Percentiles rank a stretch among this genome's conserved stretches.
Evolutionary conservation across 2,113 vertebrate genomes (phyloP).

Genomic region (Mungos mungo): DNA sequence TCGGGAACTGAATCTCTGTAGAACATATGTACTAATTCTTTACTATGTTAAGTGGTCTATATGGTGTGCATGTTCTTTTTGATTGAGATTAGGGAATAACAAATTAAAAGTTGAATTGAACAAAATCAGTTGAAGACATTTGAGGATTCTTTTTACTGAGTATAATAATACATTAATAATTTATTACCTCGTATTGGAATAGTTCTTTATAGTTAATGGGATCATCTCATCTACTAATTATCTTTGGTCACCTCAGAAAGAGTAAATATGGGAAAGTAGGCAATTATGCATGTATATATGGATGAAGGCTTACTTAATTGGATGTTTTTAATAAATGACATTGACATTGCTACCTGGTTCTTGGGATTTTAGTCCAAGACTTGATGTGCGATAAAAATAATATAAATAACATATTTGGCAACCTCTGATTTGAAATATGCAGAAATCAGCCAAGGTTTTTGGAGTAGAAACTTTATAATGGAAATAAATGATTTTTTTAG

Average conservation of each 20-base stretch:
- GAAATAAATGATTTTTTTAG: conserved; percentile 83
- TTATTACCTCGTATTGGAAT: neutral
- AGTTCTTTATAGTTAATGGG: neutral
- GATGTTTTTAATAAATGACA: neutral
- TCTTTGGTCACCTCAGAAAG: neutral
- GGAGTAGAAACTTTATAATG: conserved; percentile 42
- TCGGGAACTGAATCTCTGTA: neutral
- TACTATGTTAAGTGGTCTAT: neutral
- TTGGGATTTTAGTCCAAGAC: conserved; percentile 22
- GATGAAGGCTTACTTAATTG: neutral
- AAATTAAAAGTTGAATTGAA: neutral
- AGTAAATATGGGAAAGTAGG: neutral
- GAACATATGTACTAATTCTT: neutral
- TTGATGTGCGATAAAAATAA: neutral
- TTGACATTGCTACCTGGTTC: neutral
- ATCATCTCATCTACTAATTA: neutral
- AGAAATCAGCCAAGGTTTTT: neutral
- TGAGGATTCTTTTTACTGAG: neutral
- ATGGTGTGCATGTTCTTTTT: neutral
- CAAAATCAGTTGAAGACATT: neutral
- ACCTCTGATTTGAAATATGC: neutral
- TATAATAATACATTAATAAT: neutral
- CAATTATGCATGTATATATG: neutral
- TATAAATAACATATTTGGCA: neutral
- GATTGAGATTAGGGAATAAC: neutral